These are phyloP conservation scores for Labroides dimidiatus DNA, from an alignment of 2,797 vertebrate genomes.

Conservation along the genomic window DNA sequence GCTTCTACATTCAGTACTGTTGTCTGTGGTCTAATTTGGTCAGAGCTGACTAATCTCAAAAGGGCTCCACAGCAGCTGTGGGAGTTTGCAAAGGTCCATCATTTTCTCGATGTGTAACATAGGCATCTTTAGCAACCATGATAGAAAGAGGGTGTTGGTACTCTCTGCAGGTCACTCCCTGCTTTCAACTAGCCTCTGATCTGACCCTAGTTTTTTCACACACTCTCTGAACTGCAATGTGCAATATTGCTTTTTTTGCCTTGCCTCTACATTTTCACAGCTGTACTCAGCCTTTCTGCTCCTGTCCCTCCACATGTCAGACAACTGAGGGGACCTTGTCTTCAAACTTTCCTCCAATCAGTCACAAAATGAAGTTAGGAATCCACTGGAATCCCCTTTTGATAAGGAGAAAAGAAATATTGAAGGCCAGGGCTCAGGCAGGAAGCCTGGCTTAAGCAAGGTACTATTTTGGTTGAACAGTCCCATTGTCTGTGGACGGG, in stretches of 20 bases:
- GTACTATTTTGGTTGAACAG: conserved; percentile 82
- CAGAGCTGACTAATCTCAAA: conserved; percentile 61
- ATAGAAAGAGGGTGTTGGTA: conserved; percentile 15
- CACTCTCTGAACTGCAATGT: conserved; percentile 1
- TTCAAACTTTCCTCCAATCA: not conserved
- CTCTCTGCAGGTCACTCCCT: not conserved
- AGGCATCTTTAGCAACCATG: conserved; percentile 9
- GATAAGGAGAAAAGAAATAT: conserved; percentile 67
- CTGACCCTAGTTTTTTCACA: not conserved
- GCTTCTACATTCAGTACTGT: conserved; percentile 41
- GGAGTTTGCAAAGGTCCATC: conserved; percentile 48
- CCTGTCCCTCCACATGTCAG: conserved; percentile 22
- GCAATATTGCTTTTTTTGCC: conserved; percentile 1
- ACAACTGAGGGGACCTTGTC: conserved; percentile 14
- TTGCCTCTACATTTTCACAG: conserved; percentile 14
- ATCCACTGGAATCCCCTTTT: conserved; percentile 64
- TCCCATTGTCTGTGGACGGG: conserved; percentile 73
- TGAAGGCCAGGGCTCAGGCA: conserved; percentile 64
- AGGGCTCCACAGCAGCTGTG: conserved; percentile 65
- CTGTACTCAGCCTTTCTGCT: conserved; percentile 11
- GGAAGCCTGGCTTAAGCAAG: conserved; percentile 76
- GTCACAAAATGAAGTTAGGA: conserved; percentile 38
- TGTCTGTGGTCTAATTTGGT: conserved; percentile 66
- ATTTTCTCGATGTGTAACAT: conserved; percentile 8
- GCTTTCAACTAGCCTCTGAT: not conserved